Base-by-base conservation (phyloP, 1,140 invertebrate genomes). In the Doryteuthis pealeii region DNA sequence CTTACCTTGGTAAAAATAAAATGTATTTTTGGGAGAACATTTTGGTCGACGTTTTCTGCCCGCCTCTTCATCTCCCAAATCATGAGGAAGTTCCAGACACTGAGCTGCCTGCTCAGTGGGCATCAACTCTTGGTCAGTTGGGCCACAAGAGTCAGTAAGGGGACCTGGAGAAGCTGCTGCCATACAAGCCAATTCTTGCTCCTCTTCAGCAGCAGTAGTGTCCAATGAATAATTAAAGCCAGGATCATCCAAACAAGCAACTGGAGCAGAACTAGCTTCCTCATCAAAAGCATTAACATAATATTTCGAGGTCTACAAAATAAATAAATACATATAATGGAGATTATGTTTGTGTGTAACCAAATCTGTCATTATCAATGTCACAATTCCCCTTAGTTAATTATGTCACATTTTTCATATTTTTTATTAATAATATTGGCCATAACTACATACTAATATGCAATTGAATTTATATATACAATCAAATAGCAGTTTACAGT, bases 1-100 rank as follows among this genome's bases (percentile, higher is more conserved):
- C 10, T 79, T 89, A 94, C 93, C 92, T 92, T 96, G 94, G 89
- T 96, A 96, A 85, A 95, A 96, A 83, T 94, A 95, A 87, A 93
- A 94, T 80, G 80, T 79, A 71, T 83, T 78, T 30, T 83, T 80
- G 35, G 73, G 65, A 14, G 71, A 58, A 6, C 54, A 54, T 67
- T 74, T 77, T 31, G 72, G 75, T 26, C 65, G 69, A 6, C 35
- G 31, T 45, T 26, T 26, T 26, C 18, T 33, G 33, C 28, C 35
- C 5, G 22, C 62, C 62, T 33, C 30, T 65, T 35, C 28, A 31
- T n/a, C 22, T 33, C 70, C 74, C 30, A 65, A 45, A 10, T 82
- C 69, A 1, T 77, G 28, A 31, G 85, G 83, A 66, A 85, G 71
- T 68, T 83, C 82, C 49, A 83, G 73, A 67, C 83, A 71, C 69